These are phyloP conservation scores for Merluccius polli DNA, from an alignment of 2,797 vertebrate genomes.

Conservation along the genomic window DNA sequence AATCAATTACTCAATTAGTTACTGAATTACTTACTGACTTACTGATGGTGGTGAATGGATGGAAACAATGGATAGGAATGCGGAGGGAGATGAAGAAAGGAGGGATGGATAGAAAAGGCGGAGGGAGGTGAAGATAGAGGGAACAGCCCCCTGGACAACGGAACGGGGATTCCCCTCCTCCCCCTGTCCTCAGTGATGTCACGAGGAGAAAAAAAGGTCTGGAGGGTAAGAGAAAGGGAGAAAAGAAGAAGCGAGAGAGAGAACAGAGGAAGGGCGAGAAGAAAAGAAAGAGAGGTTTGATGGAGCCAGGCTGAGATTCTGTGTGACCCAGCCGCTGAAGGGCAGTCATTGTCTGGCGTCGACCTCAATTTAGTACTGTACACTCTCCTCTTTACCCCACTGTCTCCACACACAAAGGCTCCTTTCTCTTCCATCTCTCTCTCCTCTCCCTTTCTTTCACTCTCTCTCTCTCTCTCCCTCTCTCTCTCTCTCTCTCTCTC, in stretches of 20 bases:
- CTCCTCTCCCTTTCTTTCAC: conserved; percentile 52
- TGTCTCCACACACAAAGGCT: conserved; percentile 93
- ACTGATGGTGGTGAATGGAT: too few relatives aligned
- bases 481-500: background rate
- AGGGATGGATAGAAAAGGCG: background rate
- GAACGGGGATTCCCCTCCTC: background rate
- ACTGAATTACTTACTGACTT: too few relatives aligned
- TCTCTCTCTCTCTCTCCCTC: conserved; percentile 47
- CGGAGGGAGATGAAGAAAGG: too few relatives aligned
- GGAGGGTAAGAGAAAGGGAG: conserved; percentile 18
- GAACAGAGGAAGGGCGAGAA: conserved; percentile 64
- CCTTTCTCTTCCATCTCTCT: conserved; percentile 83
- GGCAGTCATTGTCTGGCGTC: conserved; percentile 91
- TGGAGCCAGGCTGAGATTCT: conserved; percentile 90
- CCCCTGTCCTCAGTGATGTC: background rate
- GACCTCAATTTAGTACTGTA: conserved; percentile 99
- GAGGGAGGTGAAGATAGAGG: background rate
- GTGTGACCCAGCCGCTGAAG: conserved; percentile 93
- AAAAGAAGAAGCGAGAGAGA: conserved; percentile 24
- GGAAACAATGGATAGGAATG: too few relatives aligned
- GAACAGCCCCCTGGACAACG: too few relatives aligned
- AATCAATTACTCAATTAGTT: too few relatives aligned
- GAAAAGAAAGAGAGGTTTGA: conserved; percentile 89
- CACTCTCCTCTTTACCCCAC: conserved; percentile 90
- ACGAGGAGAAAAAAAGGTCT: background rate